phyloP scores from a whole-genome alignment of 2,888 invertebrate species.

The Rhagonycha lutea region DNA sequence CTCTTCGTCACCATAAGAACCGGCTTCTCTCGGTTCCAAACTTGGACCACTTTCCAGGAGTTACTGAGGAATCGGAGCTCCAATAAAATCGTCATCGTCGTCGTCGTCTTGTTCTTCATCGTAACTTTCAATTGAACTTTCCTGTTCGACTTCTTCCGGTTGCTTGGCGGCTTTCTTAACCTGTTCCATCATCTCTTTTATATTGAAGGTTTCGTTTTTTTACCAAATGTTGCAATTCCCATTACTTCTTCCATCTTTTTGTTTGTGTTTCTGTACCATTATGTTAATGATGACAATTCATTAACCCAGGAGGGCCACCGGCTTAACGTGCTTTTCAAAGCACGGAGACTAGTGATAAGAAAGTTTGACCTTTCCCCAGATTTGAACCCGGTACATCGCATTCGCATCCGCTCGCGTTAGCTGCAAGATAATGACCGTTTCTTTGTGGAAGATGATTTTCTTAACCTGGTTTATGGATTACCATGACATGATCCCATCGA shows the following conservation, averaged over 20 bases:
- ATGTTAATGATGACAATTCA: no score
- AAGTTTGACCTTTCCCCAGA: no score
- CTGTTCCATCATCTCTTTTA: conserved; percentile 68
- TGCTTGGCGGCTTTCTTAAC: conserved; percentile 56
- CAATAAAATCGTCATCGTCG: conserved; percentile 64
- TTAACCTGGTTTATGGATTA: no score
- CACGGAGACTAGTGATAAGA: no score
- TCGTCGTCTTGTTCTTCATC: conserved; percentile 48
- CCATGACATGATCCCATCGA: no score
- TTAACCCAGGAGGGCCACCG: no score
- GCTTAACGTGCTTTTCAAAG: no score
- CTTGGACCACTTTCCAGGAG: neutral
- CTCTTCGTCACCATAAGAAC: conserved; percentile 43
- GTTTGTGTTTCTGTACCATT: no score
- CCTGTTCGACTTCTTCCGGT: conserved; percentile 42
- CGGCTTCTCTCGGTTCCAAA: conserved; percentile 43
- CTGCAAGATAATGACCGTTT: no score
- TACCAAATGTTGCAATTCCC: conserved; percentile 82
- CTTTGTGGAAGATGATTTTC: no score
- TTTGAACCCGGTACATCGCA: no score
- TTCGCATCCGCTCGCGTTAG: no score
- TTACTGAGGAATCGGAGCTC: conserved; percentile 61
- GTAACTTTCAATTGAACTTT: conserved; percentile 35
- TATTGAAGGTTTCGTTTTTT: conserved; percentile 87
- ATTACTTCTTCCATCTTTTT: conserved; percentile 73